Evolutionary conservation across 2,888 invertebrate genomes (phyloP).

Genomic region (Phorcus lineatus): DNA sequence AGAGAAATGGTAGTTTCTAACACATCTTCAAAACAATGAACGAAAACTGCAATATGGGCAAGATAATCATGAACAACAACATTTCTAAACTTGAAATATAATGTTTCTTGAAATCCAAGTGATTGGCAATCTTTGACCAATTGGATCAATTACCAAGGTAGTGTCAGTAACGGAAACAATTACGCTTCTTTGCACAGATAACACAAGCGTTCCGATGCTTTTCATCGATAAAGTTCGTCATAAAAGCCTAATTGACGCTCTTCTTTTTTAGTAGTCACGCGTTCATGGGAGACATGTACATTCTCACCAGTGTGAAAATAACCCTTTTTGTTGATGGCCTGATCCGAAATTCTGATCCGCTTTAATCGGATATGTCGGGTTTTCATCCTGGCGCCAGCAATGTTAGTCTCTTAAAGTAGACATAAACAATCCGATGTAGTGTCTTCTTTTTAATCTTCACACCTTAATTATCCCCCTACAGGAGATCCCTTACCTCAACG

Average conservation of each 20-base stretch:
- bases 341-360: background rate
- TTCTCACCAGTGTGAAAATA: constrained; percentile 12
- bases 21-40: no score
- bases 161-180: no score
- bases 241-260: background rate
- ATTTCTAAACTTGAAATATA: no score
- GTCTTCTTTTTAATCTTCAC: constrained; percentile 20
- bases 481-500: background rate
- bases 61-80: no score
- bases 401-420: background rate
- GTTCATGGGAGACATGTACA: background rate
- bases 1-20: no score
- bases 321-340: background rate
- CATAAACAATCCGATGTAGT: constrained; percentile 7
- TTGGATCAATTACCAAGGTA: no score
- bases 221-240: no score
- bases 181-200: no score
- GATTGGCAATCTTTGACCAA: no score
- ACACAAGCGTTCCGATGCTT: no score
- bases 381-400: background rate
- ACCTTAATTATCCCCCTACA: constrained; percentile 5
- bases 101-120: no score
- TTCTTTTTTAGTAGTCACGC: constrained; percentile 9
- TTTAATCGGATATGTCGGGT: constrained; percentile 21
- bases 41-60: no score